Evolutionary conservation across 2,113 vertebrate species (phyloP), one percentile per base, ranked within the genome.

Genomic region (Ovis canadensis): DNA sequence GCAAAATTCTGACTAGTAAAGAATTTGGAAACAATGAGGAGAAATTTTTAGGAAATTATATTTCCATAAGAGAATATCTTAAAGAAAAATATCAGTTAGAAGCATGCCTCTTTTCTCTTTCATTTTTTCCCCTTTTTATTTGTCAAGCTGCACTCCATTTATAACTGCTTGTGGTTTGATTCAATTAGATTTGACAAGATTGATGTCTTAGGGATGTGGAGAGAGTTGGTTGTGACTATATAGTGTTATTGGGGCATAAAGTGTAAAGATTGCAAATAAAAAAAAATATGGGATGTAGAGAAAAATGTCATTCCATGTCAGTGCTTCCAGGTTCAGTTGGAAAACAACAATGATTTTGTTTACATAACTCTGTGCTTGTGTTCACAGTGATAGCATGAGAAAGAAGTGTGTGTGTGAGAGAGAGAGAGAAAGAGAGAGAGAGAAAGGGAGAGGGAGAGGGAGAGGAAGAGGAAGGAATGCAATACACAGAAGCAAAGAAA

Each of bases 131-230:
- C 25, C 19, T 57, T 74, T 60, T 64, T 83, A 45, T 92, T 74
- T 86, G 71, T 87, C 48, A 81, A 87, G 54, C n/a, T 95, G 31
- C 4, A 85, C 62, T 96, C 36, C 77, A 91, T 90, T 91, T 96
- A 85, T 96, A 93, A 88, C 60, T 71, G 36, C 59, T 55, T 83
- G 23, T 92, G 95, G 45, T 96, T 95, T 93, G 92, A 97, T 96
- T 96, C 96, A 96, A 94, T 98, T 98, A 92, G 16, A 40, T 95
- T 90, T 96, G 95, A 98, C 78, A 97, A 94, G 84, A 97, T 80
- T 96, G 84, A 90, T 98, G 21, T 86, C 36, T 88, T 36, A 52
- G 74, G 40, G 45, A 29, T 92, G 16, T 84, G 81, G 71, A 52
- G 57, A n/a, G 40, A 21, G 62, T 13, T 60, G 31, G 2, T 36